Evolutionary conservation across 2,888 invertebrate genomes (phyloP), one percentile per base, ranked within the genome.

Genomic region (Chloroclystis v-ata): DNA sequence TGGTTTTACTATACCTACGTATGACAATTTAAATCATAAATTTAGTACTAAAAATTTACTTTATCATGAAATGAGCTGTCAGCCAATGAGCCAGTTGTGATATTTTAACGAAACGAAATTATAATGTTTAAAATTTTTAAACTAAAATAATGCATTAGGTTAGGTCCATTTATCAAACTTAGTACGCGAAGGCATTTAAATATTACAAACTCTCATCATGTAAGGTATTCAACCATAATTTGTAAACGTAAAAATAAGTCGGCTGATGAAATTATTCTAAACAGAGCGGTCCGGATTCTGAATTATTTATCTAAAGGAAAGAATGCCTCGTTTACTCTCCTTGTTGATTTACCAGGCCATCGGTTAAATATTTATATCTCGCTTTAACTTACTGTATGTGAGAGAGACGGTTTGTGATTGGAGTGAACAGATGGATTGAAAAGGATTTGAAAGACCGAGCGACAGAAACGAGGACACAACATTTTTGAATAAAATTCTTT

Each of bases 341-440:
- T 61, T 78, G 78, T 77, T 77, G 78, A 78, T 78, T 76, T 75
- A 71, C 73, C 72, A 70, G 72, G 65, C 67, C 61, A 67, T 69
- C 64, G 59, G 59, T 53, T 54, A 56, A 59, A 60, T 57, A 56
- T 59, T 43, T 55, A 56, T 58, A 24, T 71, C 72, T 59, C 65
- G 33, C 47, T 77, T 59, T 55, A 44, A 51, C 63, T 28, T 55
- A 43, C 29, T 43, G 30, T 20, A 30, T 33, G 48, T 14, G 61
- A 71, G 47, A 43, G 59, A 50, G 69, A 75, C 45, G 26, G 28
- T 52, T 2, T 24, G 45, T 50, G 39, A 43, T 65, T 63, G 64
- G 63, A 65, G 67, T 59, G 49, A 63, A 65, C 60, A 57, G 60
- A 57, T 59, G 62, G 67, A 75, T 75, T 72, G 71, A 67, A 73